These are phyloP conservation scores for Centroberyx gerrardi DNA, from an alignment of 2,797 vertebrate genomes.

Conservation along the genomic window DNA sequence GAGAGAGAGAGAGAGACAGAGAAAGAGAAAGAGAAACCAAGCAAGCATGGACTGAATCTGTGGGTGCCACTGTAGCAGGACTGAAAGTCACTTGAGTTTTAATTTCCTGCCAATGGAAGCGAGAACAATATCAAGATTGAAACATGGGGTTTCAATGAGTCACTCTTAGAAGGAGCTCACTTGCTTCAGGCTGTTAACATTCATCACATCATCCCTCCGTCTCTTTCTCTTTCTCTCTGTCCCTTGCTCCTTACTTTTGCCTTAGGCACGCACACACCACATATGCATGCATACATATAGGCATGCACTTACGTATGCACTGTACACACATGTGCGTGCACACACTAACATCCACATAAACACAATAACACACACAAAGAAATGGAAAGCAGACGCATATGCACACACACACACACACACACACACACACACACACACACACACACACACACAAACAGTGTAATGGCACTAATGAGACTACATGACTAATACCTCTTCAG, in stretches of 20 bases:
- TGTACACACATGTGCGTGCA: background rate
- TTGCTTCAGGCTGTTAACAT: slow-evolving; percentile 70
- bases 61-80: slow-evolving; percentile 53
- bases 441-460: slow-evolving; percentile 14
- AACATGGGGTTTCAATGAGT: slow-evolving; percentile 73
- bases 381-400: slow-evolving; percentile 21
- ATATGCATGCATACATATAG: slow-evolving; percentile 4
- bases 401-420: slow-evolving; percentile 52
- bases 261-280: slow-evolving; percentile 32
- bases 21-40: slow-evolving; percentile 22
- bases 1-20: slow-evolving; percentile 13
- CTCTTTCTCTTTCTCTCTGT: slow-evolving; percentile 35
- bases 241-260: slow-evolving; percentile 39
- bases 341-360: slow-evolving; percentile 23
- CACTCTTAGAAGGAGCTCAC: slow-evolving; percentile 65
- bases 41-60: slow-evolving; percentile 51
- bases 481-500: slow-evolving; percentile 83
- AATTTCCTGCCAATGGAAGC: slow-evolving; percentile 77
- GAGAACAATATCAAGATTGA: slow-evolving; percentile 74
- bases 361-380: background rate
- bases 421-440: slow-evolving; percentile 49
- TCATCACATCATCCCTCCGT: slow-evolving; percentile 58
- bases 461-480: slow-evolving; percentile 78
- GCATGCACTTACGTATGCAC: slow-evolving; percentile 5
- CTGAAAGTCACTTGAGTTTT: slow-evolving; percentile 69